These are phyloP conservation scores for Echinarachnius parma DNA, from an alignment of 53 echinoderm and acorn worm genomes.

Conservation along the genomic window DNA sequence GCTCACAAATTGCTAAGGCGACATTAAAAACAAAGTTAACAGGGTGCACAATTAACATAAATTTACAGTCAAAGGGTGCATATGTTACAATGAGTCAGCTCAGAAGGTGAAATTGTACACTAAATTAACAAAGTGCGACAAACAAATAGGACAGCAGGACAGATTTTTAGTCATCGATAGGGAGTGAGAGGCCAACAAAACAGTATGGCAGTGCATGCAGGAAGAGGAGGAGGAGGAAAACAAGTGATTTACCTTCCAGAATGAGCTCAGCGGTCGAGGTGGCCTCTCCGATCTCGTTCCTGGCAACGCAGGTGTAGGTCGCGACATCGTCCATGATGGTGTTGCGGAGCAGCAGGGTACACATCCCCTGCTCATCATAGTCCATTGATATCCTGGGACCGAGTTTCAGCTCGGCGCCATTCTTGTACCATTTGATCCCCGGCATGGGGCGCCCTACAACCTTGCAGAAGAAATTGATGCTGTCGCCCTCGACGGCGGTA, in stretches of 20 bases:
- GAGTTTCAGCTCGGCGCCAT: conserved; percentile 70
- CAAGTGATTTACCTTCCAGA: conserved; percentile 83
- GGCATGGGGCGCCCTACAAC: conserved; percentile 80
- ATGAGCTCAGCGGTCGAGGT: conserved; percentile 73
- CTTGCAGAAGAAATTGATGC: conserved; percentile 81
- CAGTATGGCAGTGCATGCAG: conserved; percentile 64
- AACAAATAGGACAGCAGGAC: background rate
- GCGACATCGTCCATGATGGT: conserved; percentile 63
- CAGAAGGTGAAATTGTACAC: no score
- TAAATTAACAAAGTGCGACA: no score
- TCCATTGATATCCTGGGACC: conserved; percentile 69
- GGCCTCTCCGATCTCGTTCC: conserved; percentile 78
- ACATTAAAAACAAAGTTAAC: no score
- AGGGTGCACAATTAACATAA: no score
- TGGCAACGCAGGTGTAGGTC: conserved; percentile 76
- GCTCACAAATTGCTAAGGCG: no score
- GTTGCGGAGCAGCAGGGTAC: conserved; percentile 74
- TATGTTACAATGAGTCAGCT: no score
- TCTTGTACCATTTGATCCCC: conserved; percentile 86
- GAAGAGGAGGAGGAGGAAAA: conserved; percentile 43
- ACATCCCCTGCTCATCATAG: conserved; percentile 73
- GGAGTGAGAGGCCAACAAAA: conserved; percentile 15
- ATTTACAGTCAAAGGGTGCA: no score
- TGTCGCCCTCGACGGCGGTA: conserved; percentile 72
- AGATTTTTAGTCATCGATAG: conserved; percentile 33